phyloP scores from a whole-genome alignment of 2,797 vertebrate genomes.

The Psittacula echo region DNA sequence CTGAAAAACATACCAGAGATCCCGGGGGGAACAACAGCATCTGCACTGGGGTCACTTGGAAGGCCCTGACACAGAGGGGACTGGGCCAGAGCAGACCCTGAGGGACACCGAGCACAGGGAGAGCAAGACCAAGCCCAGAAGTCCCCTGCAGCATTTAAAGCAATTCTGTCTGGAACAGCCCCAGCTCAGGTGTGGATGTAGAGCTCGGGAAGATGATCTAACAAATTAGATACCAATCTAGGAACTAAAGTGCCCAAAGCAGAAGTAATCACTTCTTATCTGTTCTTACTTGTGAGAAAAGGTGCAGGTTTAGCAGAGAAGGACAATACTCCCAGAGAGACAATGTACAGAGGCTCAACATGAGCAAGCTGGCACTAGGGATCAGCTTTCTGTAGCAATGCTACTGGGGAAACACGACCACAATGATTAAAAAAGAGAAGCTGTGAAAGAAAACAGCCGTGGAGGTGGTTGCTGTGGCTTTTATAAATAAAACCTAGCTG shows the following conservation, averaged over 20 bases:
- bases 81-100: neutral
- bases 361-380: neutral
- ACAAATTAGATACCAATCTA: neutral
- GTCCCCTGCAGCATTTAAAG: neutral
- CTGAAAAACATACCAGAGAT: neutral
- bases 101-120: neutral
- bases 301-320: neutral
- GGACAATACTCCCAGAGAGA: neutral
- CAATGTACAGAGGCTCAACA: rapidly evolving
- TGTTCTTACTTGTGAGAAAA: neutral
- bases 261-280: neutral
- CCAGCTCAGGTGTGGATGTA: neutral
- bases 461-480: neutral
- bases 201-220: neutral
- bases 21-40: rapidly evolving
- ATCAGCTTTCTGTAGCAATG: neutral
- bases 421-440: neutral
- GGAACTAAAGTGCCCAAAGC: neutral
- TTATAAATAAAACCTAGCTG: neutral
- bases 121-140: neutral
- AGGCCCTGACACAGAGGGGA: neutral
- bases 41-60: neutral
- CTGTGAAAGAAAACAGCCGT: neutral
- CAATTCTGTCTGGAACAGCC: neutral
- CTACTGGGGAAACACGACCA: neutral